A percentile compares a stretch with the other conserved stretches of the same genome.
These are phyloP conservation scores for Macquaria australasica DNA, from an alignment of 2,113 vertebrate species.

Conservation along the genomic window DNA sequence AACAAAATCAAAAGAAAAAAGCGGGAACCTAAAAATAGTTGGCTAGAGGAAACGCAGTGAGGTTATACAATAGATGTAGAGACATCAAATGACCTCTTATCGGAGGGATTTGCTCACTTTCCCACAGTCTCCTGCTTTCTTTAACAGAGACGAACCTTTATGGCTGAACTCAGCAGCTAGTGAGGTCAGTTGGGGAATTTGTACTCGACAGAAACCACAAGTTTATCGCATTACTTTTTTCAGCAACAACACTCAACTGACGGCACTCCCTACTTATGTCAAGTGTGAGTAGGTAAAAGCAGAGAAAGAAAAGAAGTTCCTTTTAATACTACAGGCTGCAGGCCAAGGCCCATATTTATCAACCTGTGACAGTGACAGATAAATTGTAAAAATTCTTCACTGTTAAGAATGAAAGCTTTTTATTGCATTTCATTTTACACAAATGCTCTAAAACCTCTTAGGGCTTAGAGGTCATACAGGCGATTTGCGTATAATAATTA, in stretches of 20 bases:
- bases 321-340: neutral
- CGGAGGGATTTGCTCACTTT: slow-evolving; percentile 27
- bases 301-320: neutral
- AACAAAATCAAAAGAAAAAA: slow-evolving; percentile 38
- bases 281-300: slow-evolving; percentile 6
- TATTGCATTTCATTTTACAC: neutral
- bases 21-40: slow-evolving; percentile 27
- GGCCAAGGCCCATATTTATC: slow-evolving; percentile 2
- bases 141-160: neutral
- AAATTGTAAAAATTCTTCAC: neutral
- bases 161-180: neutral
- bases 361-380: neutral
- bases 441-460: neutral
- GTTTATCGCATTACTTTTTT: neutral
- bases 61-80: slow-evolving; percentile 39
- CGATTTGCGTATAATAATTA: neutral
- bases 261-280: neutral
- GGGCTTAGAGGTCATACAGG: neutral
- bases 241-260: neutral
- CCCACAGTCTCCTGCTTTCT: slow-evolving; percentile 2
- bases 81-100: slow-evolving; percentile 28
- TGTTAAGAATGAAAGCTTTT: neutral
- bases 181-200: slow-evolving; percentile 6
- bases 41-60: slow-evolving; percentile 1
- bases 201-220: neutral